Evolutionary conservation across 1,140 invertebrate species (phyloP).

Genomic region (Achatina immaculata): DNA sequence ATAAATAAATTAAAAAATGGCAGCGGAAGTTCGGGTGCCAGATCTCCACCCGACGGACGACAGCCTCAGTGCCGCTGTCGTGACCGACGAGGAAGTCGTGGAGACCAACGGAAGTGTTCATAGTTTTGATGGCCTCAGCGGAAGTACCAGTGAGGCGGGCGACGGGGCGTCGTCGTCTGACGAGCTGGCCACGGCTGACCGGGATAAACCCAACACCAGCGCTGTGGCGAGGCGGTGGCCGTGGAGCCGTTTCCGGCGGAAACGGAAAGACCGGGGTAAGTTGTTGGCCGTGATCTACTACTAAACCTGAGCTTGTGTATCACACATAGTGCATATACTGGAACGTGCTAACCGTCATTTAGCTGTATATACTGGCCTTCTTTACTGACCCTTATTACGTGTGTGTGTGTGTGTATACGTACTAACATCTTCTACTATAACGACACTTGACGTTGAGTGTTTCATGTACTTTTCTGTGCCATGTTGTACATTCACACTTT

Average conservation of each 20-base stretch:
- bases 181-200: background rate
- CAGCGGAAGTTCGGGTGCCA: background rate
- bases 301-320: too few relatives aligned
- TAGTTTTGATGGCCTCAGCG: background rate
- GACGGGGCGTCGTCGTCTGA: background rate
- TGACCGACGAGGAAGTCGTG: background rate
- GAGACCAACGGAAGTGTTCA: background rate
- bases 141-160: background rate
- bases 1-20: background rate
- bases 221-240: background rate
- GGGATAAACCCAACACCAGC: background rate
- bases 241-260: conserved; percentile 22
- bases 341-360: too few relatives aligned
- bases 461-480: too few relatives aligned
- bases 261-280: conserved; percentile 22
- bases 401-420: too few relatives aligned
- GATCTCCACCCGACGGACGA: background rate
- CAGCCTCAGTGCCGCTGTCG: background rate
- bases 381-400: too few relatives aligned
- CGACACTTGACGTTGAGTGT: too few relatives aligned
- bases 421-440: too few relatives aligned
- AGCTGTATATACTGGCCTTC: too few relatives aligned
- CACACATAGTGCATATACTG: too few relatives aligned
- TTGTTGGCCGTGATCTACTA: too few relatives aligned
- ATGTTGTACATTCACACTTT: too few relatives aligned